Evolutionary conservation across 2,113 vertebrate genomes (phyloP).

Genomic region (Mus spicilegus): DNA sequence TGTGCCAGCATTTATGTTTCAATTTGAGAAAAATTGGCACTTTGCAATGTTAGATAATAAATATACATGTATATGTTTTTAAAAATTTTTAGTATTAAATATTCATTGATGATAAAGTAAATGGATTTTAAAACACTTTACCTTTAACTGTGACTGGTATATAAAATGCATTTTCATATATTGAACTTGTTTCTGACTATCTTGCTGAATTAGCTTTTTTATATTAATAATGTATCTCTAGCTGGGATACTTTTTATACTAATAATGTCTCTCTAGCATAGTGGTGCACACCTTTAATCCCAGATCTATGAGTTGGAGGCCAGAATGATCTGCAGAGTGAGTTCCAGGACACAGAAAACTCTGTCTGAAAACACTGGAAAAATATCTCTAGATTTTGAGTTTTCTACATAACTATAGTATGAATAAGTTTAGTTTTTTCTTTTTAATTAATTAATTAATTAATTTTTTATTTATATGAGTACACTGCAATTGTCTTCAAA

Average conservation of each 20-base stretch:
- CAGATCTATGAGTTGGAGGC: not conserved
- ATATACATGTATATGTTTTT: not conserved
- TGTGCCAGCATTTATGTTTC: not conserved
- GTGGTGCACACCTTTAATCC: not conserved
- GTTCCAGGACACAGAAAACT: not conserved
- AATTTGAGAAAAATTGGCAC: not conserved
- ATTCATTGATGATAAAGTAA: not conserved
- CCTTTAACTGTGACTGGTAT: not conserved
- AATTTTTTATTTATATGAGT: too few species aligned
- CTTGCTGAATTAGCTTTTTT: not conserved
- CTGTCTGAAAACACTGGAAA: not conserved
- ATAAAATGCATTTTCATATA: not conserved
- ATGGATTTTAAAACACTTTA: not conserved
- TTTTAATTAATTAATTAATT: too few species aligned
- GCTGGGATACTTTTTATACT: not conserved
- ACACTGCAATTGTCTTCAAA: too few species aligned
- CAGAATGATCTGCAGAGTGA: not conserved
- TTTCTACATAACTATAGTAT: not conserved
- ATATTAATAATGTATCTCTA: not conserved
- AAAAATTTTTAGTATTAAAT: not conserved
- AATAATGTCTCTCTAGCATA: not conserved
- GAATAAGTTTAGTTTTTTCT: not conserved
- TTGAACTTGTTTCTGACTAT: not conserved
- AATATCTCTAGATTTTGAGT: conserved; percentile 34
- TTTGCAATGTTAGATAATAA: not conserved